phyloP scores from a whole-genome alignment of 2,113 vertebrate species.

The Furnarius figulus region DNA sequence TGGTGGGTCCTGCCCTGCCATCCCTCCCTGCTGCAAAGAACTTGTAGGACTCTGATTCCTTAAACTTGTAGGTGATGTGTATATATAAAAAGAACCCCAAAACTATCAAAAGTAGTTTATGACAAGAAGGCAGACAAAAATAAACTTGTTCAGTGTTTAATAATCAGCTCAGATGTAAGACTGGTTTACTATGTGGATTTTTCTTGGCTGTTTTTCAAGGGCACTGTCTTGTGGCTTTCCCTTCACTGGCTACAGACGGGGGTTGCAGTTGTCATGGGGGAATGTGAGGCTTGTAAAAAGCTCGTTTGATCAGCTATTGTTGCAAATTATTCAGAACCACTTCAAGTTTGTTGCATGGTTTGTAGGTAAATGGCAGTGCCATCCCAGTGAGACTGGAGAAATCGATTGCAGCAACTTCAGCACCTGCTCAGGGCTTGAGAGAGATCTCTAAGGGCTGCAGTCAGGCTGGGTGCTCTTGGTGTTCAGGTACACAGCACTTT shows the following conservation, averaged over 20 bases:
- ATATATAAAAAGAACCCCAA: too few relatives aligned
- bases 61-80: background rate
- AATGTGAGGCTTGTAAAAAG: background rate
- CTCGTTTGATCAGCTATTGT: background rate
- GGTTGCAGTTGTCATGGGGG: background rate
- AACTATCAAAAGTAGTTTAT: background rate
- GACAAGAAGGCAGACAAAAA: background rate
- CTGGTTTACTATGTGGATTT: background rate
- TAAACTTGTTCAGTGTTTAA: background rate
- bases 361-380: background rate
- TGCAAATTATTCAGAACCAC: background rate
- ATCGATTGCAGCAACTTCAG: background rate
- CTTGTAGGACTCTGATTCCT: background rate
- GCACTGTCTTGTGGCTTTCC: background rate
- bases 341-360: background rate
- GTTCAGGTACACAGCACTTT: background rate
- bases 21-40: background rate
- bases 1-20: background rate
- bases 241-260: background rate
- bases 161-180: accelerated
- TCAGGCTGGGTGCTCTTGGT: background rate
- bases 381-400: background rate
- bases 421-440: background rate
- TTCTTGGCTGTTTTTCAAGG: background rate
- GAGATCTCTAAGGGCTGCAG: background rate